These are phyloP conservation scores for Margarornis squamiger DNA, from an alignment of 2,797 vertebrate genomes.

Conservation along the genomic window DNA sequence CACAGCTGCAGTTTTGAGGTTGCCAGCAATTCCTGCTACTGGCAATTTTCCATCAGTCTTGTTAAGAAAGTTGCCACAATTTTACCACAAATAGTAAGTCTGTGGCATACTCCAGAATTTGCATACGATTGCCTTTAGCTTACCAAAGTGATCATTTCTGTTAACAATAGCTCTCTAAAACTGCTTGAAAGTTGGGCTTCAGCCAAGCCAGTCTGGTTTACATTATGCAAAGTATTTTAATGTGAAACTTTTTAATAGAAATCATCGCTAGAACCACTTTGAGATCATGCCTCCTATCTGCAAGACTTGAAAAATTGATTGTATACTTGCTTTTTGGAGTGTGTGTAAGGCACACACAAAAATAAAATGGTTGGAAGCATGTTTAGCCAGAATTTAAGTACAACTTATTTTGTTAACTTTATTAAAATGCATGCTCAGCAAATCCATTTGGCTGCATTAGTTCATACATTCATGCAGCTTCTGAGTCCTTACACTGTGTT, in stretches of 20 bases:
- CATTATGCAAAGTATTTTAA: constrained; percentile 56
- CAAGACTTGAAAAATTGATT: constrained; percentile 16
- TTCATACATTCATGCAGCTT: background rate
- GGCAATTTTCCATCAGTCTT: constrained; percentile 69
- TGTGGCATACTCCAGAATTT: constrained; percentile 68
- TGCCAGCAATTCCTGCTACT: constrained; percentile 71
- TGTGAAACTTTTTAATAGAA: constrained; percentile 52
- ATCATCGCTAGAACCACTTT: constrained; percentile 48
- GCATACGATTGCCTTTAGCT: constrained; percentile 67
- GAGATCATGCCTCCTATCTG: constrained; percentile 31
- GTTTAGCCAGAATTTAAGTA: constrained; percentile 34
- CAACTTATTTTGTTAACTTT: constrained; percentile 53
- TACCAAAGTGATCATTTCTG: constrained; percentile 50
- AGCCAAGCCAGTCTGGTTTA: constrained; percentile 48
- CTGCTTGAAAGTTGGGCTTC: background rate
- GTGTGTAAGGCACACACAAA: background rate
- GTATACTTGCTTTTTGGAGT: constrained; percentile 27
- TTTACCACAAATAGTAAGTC: constrained; percentile 70
- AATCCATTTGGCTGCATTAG: constrained; percentile 37
- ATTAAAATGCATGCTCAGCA: constrained; percentile 50
- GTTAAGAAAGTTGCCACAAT: constrained; percentile 69
- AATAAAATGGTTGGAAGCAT: background rate
- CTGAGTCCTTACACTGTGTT: background rate
- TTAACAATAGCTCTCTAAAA: constrained; percentile 60
- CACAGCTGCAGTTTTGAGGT: constrained; percentile 73